These are phyloP conservation scores for Lamprotornis superbus DNA, from an alignment of 2,113 vertebrate species.

Conservation along the genomic window DNA sequence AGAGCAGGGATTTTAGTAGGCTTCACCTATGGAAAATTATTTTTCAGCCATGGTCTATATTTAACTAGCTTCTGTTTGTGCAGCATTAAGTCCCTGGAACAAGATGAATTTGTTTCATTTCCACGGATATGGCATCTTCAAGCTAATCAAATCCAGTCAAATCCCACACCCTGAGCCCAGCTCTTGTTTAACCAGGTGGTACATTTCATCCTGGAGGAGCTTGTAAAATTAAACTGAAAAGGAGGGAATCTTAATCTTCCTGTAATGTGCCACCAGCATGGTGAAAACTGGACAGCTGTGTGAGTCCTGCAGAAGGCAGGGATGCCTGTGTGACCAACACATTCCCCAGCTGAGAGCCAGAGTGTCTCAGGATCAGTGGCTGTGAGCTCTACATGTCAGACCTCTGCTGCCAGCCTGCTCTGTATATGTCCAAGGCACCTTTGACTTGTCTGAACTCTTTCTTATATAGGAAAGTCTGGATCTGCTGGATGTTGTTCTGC, in stretches of 20 bases:
- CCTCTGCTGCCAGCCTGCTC: background rate
- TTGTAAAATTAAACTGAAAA: background rate
- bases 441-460: background rate
- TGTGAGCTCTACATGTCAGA: background rate
- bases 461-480: background rate
- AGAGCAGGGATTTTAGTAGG: background rate
- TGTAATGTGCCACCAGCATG: fast-evolving
- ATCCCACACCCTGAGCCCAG: background rate
- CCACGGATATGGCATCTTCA: background rate
- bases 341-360: background rate
- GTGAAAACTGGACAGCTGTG: background rate
- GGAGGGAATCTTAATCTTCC: background rate
- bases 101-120: conserved; percentile 23
- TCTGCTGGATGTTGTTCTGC: background rate
- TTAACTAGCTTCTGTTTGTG: conserved; percentile 27
- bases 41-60: background rate
- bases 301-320: background rate
- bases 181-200: background rate
- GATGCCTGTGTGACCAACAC: background rate
- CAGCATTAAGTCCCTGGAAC: background rate
- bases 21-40: background rate
- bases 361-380: background rate
- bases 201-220: background rate
- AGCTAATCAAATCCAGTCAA: background rate
- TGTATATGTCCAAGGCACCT: background rate